phyloP scores from a whole-genome alignment of 2,888 invertebrate species.

The Liposcelis brunnea region DNA sequence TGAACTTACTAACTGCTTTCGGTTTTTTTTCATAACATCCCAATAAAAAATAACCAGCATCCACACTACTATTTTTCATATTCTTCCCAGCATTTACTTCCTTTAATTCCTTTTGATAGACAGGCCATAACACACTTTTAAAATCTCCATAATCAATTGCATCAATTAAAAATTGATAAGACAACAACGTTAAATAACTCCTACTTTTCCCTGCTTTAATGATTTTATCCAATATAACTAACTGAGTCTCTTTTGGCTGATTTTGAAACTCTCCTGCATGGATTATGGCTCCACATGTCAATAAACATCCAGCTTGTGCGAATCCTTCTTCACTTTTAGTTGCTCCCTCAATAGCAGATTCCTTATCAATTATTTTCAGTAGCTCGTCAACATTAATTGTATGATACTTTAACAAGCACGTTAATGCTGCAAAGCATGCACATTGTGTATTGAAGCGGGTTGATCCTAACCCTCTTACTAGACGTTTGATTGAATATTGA shows the following conservation, averaged over 20 bases:
- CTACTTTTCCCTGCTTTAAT: background rate
- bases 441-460: background rate
- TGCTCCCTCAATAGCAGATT: background rate
- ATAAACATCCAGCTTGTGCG: background rate
- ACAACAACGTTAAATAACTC: background rate
- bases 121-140: background rate
- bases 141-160: background rate
- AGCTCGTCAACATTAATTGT: background rate
- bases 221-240: background rate
- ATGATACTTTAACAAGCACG: background rate
- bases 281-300: conserved; percentile 1
- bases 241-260: background rate
- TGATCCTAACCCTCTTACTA: background rate
- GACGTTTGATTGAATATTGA: conserved; percentile 4
- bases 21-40: no score
- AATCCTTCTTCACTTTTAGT: background rate
- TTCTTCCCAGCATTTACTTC: no score
- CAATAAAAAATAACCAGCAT: no score
- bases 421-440: background rate
- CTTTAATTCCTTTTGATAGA: no score
- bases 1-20: no score
- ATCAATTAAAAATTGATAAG: conserved; percentile 1
- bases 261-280: background rate
- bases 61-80: no score
- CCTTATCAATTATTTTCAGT: background rate